phyloP scores from a whole-genome alignment of 2,888 invertebrate genomes.

The Sipha maydis region DNA sequence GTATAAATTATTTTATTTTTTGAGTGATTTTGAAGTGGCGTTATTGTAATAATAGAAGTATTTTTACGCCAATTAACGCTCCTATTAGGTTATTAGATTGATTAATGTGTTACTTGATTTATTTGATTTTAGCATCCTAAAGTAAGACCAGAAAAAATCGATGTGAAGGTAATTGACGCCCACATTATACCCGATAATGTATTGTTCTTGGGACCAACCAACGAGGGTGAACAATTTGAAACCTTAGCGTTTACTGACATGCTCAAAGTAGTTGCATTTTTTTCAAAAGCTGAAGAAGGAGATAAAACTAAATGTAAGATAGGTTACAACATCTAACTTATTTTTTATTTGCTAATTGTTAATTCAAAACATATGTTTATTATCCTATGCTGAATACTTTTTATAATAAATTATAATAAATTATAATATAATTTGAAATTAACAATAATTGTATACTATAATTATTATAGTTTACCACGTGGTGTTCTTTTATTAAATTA shows the following conservation, averaged over 20 bases:
- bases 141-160: constrained; percentile 73
- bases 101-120: constrained; percentile 34
- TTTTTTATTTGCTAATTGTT: background rate
- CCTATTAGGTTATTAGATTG: background rate
- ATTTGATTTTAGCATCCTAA: constrained; percentile 45
- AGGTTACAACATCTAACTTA: background rate
- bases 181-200: constrained; percentile 89
- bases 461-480: background rate
- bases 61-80: too few relatives aligned
- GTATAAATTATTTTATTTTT: background rate
- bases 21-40: too few relatives aligned
- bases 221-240: constrained; percentile 78
- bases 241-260: constrained; percentile 86
- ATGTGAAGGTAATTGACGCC: constrained; percentile 86
- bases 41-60: too few relatives aligned
- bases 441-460: too few relatives aligned
- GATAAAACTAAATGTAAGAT: constrained; percentile 45
- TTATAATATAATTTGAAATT: background rate
- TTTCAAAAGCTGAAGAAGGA: constrained; percentile 70
- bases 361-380: background rate
- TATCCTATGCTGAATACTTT: background rate
- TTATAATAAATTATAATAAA: too few relatives aligned
- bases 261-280: constrained; percentile 83
- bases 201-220: constrained; percentile 85
- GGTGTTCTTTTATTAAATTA: background rate